A percentile compares a stretch with the other conserved stretches of the same genome.
These are phyloP conservation scores for Equus quagga DNA, from an alignment of 2,113 vertebrate species.

Conservation along the genomic window DNA sequence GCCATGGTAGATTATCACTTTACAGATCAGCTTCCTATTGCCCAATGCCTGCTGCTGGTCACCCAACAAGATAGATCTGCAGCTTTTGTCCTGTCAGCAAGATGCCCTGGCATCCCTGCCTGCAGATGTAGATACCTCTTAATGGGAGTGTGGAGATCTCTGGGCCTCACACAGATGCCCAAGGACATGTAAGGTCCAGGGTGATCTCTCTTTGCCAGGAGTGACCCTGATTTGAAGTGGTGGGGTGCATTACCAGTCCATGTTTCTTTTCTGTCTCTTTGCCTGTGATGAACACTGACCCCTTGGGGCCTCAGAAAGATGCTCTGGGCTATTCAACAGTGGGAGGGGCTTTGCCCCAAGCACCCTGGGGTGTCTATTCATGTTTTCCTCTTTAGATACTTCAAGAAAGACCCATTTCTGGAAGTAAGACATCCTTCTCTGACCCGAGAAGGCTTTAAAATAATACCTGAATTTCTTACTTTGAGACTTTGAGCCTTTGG, in stretches of 20 bases:
- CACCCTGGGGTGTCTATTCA: not conserved
- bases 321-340: not conserved
- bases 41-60: not conserved
- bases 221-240: not conserved
- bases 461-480: not conserved
- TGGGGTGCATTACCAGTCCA: not conserved
- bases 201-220: too few relatives aligned
- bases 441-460: not conserved
- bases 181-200: not conserved
- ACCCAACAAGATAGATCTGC: not conserved
- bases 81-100: not conserved
- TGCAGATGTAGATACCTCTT: not conserved
- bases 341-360: not conserved
- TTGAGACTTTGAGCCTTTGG: not conserved
- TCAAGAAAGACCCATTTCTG: not conserved
- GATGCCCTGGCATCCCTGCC: not conserved
- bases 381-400: not conserved
- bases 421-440: not conserved
- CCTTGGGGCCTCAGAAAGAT: not conserved
- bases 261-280: not conserved
- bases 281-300: not conserved
- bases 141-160: not conserved
- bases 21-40: not conserved
- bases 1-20: not conserved
- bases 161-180: not conserved